Evolutionary conservation across 2,113 vertebrate species (phyloP).

Genomic region (Cynopterus brachyotis): DNA sequence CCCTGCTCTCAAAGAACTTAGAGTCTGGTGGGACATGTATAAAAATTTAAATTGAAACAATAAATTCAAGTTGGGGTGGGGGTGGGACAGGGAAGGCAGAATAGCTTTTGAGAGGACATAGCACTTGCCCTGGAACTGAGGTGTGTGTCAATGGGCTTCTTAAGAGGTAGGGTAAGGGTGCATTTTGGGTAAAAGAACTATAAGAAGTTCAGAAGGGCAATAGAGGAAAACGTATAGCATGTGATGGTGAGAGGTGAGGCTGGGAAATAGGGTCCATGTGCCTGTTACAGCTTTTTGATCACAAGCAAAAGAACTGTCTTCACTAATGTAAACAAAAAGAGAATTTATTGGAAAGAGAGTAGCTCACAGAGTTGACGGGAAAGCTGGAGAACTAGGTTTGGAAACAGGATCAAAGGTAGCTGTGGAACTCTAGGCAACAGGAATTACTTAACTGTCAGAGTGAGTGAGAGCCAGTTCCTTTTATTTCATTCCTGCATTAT

Average conservation of each 20-base stretch:
- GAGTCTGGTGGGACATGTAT: background rate
- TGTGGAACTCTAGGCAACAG: background rate
- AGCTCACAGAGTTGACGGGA: slow-evolving; percentile 43
- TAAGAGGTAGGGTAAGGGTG: background rate
- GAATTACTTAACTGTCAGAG: background rate
- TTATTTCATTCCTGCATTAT: background rate
- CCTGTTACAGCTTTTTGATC: background rate
- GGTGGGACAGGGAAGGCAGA: background rate
- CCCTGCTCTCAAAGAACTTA: background rate
- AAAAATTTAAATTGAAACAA: background rate
- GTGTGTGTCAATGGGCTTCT: background rate
- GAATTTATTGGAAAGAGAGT: slow-evolving; percentile 60
- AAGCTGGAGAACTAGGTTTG: slow-evolving; percentile 25
- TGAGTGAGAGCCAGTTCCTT: background rate
- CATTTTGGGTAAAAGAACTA: background rate
- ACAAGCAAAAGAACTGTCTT: slow-evolving; percentile 31
- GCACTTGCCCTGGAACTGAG: background rate
- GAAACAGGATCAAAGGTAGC: background rate
- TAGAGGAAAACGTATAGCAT: background rate
- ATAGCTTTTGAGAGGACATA: background rate
- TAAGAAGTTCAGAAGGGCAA: background rate
- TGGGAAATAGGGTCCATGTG: background rate
- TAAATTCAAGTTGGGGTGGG: background rate
- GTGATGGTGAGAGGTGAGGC: background rate
- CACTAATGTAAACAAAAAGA: slow-evolving; percentile 35